These are phyloP conservation scores for Phymorhynchus buccinoides DNA, from an alignment of 1,140 invertebrate species.

Conservation along the genomic window DNA sequence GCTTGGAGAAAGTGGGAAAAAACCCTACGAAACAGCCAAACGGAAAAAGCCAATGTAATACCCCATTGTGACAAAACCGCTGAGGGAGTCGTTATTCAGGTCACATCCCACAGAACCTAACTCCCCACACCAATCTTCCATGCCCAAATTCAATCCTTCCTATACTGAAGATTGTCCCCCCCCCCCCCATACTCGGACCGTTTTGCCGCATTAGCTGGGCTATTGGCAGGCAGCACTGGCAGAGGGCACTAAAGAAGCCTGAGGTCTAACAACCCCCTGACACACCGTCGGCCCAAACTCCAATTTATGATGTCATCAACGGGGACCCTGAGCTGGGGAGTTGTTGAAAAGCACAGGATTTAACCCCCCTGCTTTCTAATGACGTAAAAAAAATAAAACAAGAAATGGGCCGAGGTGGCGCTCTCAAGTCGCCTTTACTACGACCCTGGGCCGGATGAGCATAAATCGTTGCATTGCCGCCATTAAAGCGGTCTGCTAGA, in stretches of 20 bases:
- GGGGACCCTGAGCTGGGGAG: background rate
- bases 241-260: background rate
- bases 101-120: background rate
- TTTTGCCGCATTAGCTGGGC: background rate
- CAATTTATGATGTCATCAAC: slow-evolving; percentile 14
- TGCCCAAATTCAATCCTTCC: too few species aligned
- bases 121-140: background rate
- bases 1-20: background rate
- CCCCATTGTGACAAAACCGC: slow-evolving; percentile 2
- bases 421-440: slow-evolving; percentile 4
- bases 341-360: slow-evolving; percentile 11
- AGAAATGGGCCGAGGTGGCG: background rate
- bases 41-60: background rate
- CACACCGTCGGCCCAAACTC: background rate
- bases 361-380: slow-evolving; percentile 5
- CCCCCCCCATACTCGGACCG: background rate
- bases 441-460: background rate
- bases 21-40: background rate
- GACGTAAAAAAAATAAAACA: background rate
- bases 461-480: slow-evolving; percentile 8
- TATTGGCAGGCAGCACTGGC: background rate
- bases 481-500: background rate
- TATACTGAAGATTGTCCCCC: too few species aligned
- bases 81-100: background rate
- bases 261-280: background rate